Evolutionary conservation across 1,140 invertebrate species (phyloP).

Genomic region (Drosophila nebulosa): DNA sequence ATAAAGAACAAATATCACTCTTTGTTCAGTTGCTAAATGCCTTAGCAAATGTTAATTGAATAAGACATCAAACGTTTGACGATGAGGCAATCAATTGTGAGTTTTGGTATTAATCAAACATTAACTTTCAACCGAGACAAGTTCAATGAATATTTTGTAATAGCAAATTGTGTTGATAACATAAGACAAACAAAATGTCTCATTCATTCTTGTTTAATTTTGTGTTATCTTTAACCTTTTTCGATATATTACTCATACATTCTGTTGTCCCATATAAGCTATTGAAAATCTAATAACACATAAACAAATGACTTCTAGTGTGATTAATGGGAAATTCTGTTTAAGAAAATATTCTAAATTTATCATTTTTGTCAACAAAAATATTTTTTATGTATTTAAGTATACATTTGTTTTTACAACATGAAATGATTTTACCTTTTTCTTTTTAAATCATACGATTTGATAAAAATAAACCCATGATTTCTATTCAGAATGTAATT

Average conservation of each 20-base stretch:
- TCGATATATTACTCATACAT: constrained; percentile 25
- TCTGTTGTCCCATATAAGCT: constrained; percentile 23
- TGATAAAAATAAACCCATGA: too few relatives aligned
- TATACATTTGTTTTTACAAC: too few relatives aligned
- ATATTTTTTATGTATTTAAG: too few relatives aligned
- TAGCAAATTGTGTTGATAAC: background rate
- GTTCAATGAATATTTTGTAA: background rate
- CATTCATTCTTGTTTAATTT: background rate
- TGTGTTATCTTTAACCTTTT: background rate
- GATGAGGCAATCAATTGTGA: constrained; percentile 36
- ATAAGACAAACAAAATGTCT: background rate
- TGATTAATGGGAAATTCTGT: background rate
- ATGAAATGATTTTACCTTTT: too few relatives aligned
- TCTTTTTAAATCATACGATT: too few relatives aligned
- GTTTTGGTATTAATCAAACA: background rate
- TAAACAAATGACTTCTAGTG: background rate
- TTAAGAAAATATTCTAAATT: constrained; percentile 15
- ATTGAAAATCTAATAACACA: background rate
- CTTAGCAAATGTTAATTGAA: constrained; percentile 41
- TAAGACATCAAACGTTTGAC: constrained; percentile 22
- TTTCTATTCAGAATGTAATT: too few relatives aligned
- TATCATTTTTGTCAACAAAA: background rate
- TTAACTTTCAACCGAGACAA: background rate
- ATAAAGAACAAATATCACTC: constrained; percentile 32
- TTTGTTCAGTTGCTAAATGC: constrained; percentile 38